These are phyloP conservation scores for Meloidogyne chitwoodi DNA, from an alignment of 1,140 invertebrate species.

Conservation along the genomic window DNA sequence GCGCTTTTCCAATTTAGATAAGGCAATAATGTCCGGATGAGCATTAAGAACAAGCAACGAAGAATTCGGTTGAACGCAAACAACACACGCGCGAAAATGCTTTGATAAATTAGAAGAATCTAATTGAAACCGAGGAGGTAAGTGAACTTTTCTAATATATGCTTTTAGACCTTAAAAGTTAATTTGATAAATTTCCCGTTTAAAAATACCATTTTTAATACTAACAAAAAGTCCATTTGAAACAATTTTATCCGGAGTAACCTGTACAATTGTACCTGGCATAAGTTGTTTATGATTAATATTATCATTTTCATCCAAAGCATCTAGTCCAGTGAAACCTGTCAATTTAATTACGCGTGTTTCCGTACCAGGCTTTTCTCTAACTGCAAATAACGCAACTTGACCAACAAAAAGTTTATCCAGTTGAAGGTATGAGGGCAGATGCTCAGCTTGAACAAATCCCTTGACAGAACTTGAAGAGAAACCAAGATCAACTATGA, in stretches of 20 bases:
- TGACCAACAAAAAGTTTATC: conserved; percentile 36
- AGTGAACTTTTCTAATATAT: conserved; percentile 39
- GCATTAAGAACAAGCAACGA: conserved; percentile 47
- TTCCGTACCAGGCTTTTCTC: conserved; percentile 11
- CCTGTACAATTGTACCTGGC: conserved; percentile 52
- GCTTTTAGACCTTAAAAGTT: conserved; percentile 39
- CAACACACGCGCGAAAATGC: conserved; percentile 41
- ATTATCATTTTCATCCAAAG: conserved; percentile 25
- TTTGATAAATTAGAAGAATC: conserved; percentile 25
- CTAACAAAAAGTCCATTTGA: conserved; percentile 40
- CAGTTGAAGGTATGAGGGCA: conserved; percentile 26
- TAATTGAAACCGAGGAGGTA: conserved; percentile 49
- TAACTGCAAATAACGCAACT: conserved; percentile 49
- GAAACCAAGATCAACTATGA: conserved; percentile 47
- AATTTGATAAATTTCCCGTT: neutral
- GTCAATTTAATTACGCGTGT: conserved; percentile 45
- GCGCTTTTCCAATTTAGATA: conserved; percentile 44
- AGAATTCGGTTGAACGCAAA: conserved; percentile 50
- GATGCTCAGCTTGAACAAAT: conserved; percentile 39
- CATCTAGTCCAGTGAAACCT: conserved; percentile 35
- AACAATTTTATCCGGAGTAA: conserved; percentile 37
- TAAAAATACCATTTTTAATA: conserved; percentile 44
- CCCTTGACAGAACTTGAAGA: conserved; percentile 33
- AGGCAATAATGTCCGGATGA: conserved; percentile 54
- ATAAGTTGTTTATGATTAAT: conserved; percentile 37